Evolutionary conservation across 2,888 invertebrate species (phyloP).

Genomic region (Drosophila austrosaltans): DNA sequence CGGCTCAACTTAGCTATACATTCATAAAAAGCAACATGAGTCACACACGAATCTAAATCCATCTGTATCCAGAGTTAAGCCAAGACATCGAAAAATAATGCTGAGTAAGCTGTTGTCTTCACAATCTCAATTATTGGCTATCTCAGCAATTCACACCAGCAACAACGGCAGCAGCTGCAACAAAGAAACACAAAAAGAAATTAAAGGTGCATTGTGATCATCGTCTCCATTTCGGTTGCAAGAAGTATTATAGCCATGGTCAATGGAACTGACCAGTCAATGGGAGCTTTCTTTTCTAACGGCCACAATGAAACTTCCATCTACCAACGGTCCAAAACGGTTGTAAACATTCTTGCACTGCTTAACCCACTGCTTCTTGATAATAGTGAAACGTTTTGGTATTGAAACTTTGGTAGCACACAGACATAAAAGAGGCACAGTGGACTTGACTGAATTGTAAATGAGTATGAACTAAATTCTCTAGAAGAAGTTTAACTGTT

Average conservation of each 20-base stretch:
- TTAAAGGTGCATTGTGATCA: constrained; percentile 43
- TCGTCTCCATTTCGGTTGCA: constrained; percentile 29
- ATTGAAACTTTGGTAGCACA: constrained; percentile 51
- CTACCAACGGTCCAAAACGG: constrained; percentile 24
- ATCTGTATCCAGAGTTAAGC: background rate
- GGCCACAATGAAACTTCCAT: constrained; percentile 39
- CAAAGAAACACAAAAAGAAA: constrained; percentile 2
- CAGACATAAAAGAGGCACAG: constrained; percentile 25
- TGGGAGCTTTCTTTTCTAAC: constrained; percentile 65
- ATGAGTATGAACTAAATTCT: background rate
- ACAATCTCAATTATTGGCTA: constrained; percentile 38
- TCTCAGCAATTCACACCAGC: constrained; percentile 27
- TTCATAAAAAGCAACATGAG: constrained; percentile 14
- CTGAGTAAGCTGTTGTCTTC: constrained; percentile 37
- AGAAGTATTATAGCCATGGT: constrained; percentile 33
- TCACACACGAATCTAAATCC: constrained; percentile 19
- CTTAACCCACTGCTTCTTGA: constrained; percentile 38
- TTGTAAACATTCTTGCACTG: constrained; percentile 38
- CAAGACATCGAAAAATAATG: constrained; percentile 15
- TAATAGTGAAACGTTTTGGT: constrained; percentile 45
- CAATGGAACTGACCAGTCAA: constrained; percentile 2
- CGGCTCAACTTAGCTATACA: constrained; percentile 4
- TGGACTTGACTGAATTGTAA: background rate
- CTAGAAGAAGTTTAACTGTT: too few species aligned
- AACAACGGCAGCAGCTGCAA: constrained; percentile 32